phyloP scores from a whole-genome alignment of 1,140 invertebrate species.

The Olivierus martensii region DNA sequence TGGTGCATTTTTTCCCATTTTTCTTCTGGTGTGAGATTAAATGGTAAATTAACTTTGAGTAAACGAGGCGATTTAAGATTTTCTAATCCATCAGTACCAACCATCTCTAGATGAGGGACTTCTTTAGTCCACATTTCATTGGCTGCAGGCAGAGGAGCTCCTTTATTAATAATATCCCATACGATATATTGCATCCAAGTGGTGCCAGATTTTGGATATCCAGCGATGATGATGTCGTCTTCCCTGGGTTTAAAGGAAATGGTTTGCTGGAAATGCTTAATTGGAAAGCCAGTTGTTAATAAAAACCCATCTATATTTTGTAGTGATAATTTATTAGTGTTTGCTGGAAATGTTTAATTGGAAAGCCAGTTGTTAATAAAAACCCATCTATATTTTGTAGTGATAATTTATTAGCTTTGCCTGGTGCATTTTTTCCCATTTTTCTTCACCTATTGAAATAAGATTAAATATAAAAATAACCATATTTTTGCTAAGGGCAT shows the following conservation, averaged over 20 bases:
- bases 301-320: too few species aligned
- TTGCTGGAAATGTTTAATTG: not conserved
- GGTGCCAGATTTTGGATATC: constrained; percentile 11
- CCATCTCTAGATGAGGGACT: not conserved
- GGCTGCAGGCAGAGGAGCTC: not conserved
- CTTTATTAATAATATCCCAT: not conserved
- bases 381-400: not conserved
- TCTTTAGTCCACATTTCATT: not conserved
- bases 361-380: not conserved
- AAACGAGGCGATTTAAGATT: not conserved
- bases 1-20: too few species aligned
- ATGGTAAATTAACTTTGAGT: constrained; percentile 6
- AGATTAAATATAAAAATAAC: too few species aligned
- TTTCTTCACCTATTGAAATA: too few species aligned
- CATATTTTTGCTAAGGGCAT: too few species aligned
- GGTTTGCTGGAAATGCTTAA: too few species aligned
- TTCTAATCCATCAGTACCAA: constrained; percentile 1
- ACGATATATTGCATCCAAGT: constrained; percentile 13
- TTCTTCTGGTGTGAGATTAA: not conserved
- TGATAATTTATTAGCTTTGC: too few species aligned
- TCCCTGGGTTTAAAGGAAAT: not conserved
- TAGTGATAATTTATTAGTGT: too few species aligned
- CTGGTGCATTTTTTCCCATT: too few species aligned
- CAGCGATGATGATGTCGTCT: constrained; percentile 10
- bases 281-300: too few species aligned